phyloP scores from a whole-genome alignment of 2,113 vertebrate species.

The Propithecus coquereli region DNA sequence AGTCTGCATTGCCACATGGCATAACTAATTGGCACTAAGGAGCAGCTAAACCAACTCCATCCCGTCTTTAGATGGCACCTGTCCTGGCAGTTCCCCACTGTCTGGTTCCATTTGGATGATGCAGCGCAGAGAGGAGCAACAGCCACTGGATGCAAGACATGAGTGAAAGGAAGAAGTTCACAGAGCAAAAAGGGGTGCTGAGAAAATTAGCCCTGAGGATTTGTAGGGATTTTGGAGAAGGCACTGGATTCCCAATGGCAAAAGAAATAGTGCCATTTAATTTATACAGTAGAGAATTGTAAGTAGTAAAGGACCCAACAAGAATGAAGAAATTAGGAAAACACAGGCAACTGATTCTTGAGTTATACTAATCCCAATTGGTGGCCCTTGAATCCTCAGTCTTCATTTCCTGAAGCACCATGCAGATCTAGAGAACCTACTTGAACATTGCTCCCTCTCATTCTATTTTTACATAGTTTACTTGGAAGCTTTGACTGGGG shows the following conservation, averaged over 20 bases:
- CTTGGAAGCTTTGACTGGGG: background rate
- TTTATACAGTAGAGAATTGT: background rate
- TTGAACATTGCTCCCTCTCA: background rate
- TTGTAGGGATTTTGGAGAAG: background rate
- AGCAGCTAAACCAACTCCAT: background rate
- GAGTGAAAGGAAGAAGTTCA: background rate
- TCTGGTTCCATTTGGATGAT: background rate
- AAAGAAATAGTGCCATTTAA: background rate
- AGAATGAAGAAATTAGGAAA: background rate
- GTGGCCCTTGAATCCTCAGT: background rate
- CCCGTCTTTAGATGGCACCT: background rate
- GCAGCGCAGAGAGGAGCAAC: background rate
- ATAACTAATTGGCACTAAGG: background rate
- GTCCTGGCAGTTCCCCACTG: background rate
- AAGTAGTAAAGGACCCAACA: background rate
- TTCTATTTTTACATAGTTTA: background rate
- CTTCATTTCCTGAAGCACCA: background rate
- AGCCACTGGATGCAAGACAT: background rate
- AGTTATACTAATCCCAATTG: background rate
- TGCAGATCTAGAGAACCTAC: background rate
- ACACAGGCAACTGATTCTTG: background rate
- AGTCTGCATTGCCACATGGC: background rate
- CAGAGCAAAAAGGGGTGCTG: background rate
- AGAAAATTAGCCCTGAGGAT: background rate
- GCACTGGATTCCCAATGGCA: background rate